Evolutionary conservation across 2,888 invertebrate genomes (phyloP), one percentile per base, ranked within the genome.

Genomic region (Drosophila parthenogenetica): DNA sequence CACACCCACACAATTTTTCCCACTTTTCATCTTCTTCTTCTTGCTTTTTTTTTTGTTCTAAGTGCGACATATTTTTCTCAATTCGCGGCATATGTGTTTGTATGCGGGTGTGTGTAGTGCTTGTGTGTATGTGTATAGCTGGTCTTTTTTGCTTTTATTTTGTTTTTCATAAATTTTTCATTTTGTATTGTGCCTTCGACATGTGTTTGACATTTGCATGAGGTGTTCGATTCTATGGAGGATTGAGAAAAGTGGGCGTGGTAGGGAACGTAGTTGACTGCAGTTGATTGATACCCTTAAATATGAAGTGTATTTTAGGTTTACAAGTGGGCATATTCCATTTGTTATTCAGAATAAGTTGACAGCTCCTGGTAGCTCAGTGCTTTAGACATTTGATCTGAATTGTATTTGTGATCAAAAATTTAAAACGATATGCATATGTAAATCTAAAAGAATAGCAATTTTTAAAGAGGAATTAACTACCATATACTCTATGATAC

Each of bases 151-250:
- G 64, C 67, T 82, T 69, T 51, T 77, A 69, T 68, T 71, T 59
- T 61, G 48, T 62, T 77, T 75, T 71, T 71, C 78, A 87, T 73
- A 68, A 77, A 81, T 75, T 81, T 89, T 75, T 73, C 73, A 87
- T 89, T 84, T 89, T 73, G 75, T 77, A 71, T 84, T 73, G 85
- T 72, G 71, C 70, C 82, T 70, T 78, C 85, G 79, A 83, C 89
- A 89, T 85, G 73, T 89, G 89, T 89, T 87, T 78, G 83, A 73
- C 78, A 84, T 87, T 75, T 78, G 75, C 79, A 65, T 55, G 61
- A 63, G 79, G 67, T 73, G 45, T 39, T 14, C 19, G 37, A 14
- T n/a, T n/a, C n/a, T 11, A 25, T 8, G 1, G 29, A 8, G 29
- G 13, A 8, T 3, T 37, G 43, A 43, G 43, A 55, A 22, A 48